Base-by-base conservation (phyloP, 1,140 invertebrate species). In the Leptinotarsa undecemlineata region DNA sequence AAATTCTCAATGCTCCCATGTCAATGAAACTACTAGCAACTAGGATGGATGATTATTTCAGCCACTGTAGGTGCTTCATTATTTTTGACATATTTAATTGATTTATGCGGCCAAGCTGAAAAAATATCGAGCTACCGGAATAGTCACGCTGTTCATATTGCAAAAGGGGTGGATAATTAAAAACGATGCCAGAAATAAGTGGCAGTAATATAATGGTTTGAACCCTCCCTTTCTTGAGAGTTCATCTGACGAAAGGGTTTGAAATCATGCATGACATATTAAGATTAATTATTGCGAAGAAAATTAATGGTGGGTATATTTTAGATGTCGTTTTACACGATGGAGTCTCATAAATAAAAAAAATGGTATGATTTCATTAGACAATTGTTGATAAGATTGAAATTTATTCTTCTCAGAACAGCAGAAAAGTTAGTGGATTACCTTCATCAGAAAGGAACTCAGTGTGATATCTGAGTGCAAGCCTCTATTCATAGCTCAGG, bases 131-230 rank as follows among this genome's bases (percentile, higher is more conserved):
- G 42, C 66, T 68, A 68, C 23, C 51, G 51, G 66, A 68, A 68
- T 68, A 68, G 66, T 47, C 23, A 21, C 62, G 62, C 19, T 64
- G 19, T 47, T 19, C 66, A 42, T 47, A 23, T 47, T 11, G 66
- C 42, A 13, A 68, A 68, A 33, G 66, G 66, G 66, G 66, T 68
- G 66, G 66, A 68, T 68, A 68, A 68, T 68, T 68, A 68, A 68
- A 68, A 68, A 68, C 48, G 19, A 68, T 68, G 66, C 66, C 33
- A 68, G 33, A 68, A 68, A 68, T 68, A 68, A 68, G 66, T 68
- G 66, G 66, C 66, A 68, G 66, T 68, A 68, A 68, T 68, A 42
- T 68, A 33, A 19, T 42, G 66, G n/a, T 33, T 19, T 15, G 13
- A 42, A 42, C 66, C 42, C 42, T 68, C 33, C 42, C 33, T 68